A percentile compares a stretch with the other conserved stretches of the same genome.
phyloP scores from a whole-genome alignment of 2,797 vertebrate species.

The Coreius guichenoti region DNA sequence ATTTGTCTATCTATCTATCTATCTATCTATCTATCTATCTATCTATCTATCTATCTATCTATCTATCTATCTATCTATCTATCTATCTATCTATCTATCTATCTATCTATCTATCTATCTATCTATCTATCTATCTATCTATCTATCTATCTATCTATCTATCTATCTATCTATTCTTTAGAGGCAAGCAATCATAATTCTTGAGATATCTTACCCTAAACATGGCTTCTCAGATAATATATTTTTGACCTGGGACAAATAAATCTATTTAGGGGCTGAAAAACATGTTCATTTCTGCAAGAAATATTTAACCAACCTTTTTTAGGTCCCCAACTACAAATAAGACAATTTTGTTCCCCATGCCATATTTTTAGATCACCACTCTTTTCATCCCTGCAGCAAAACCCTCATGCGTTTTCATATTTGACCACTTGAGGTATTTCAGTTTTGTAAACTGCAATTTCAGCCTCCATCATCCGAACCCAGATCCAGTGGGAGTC shows the following conservation, averaged over 20 bases:
- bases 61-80: neutral
- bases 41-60: neutral
- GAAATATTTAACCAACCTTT: neutral
- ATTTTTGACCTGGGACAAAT: neutral
- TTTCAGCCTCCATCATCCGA: neutral
- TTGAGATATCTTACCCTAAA: neutral
- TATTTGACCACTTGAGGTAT: neutral
- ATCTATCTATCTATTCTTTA: neutral
- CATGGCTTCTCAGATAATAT: neutral
- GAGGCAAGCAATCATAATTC: neutral
- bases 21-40: neutral
- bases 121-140: neutral
- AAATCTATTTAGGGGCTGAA: neutral
- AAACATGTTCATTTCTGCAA: neutral
- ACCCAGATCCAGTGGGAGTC: neutral
- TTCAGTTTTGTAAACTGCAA: neutral
- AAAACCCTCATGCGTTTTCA: neutral
- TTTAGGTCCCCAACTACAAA: neutral
- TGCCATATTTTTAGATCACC: neutral
- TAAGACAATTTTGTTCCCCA: neutral
- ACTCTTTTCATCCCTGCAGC: neutral
- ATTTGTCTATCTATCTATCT: neutral
- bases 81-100: neutral
- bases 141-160: neutral
- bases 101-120: neutral